Evolutionary conservation across 2,888 invertebrate species (phyloP).

Genomic region (Litoditis marina): DNA sequence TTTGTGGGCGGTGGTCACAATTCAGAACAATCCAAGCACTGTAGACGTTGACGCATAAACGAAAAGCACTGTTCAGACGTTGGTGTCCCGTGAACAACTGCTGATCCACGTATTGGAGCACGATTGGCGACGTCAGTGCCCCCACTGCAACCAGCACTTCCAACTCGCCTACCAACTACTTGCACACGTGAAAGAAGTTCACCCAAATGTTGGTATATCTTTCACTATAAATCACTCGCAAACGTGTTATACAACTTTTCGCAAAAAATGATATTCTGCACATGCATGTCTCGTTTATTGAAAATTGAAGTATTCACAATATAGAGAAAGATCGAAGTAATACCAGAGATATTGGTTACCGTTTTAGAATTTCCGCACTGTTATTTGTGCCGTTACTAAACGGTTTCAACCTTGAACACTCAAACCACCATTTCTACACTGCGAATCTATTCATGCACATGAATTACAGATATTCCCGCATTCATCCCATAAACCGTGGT

Average conservation of each 20-base stretch:
- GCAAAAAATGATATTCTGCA: too few relatives aligned
- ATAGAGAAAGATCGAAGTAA: neutral
- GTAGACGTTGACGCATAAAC: neutral
- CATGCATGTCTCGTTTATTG: too few relatives aligned
- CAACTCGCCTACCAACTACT: constrained; percentile 12
- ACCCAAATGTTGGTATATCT: neutral
- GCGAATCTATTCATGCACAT: too few relatives aligned
- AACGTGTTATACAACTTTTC: too few relatives aligned
- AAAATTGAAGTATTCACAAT: neutral
- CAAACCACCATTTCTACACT: too few relatives aligned
- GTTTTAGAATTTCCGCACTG: too few relatives aligned
- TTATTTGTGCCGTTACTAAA: too few relatives aligned
- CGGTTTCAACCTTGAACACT: too few relatives aligned
- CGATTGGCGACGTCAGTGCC: constrained; percentile 10
- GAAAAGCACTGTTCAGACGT: constrained; percentile 4
- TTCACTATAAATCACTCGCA: too few relatives aligned
- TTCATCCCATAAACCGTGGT: neutral
- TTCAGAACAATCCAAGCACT: neutral
- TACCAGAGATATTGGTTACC: neutral
- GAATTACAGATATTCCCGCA: neutral
- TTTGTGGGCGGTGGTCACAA: too few relatives aligned
- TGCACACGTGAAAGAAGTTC: constrained; percentile 6
- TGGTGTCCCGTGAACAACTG: constrained; percentile 14
- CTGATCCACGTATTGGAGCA: constrained; percentile 16
- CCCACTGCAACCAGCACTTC: constrained; percentile 7